Evolutionary conservation across 23 tunicate genomes (phyloP).

Genomic region (Botrylloides violaceus): DNA sequence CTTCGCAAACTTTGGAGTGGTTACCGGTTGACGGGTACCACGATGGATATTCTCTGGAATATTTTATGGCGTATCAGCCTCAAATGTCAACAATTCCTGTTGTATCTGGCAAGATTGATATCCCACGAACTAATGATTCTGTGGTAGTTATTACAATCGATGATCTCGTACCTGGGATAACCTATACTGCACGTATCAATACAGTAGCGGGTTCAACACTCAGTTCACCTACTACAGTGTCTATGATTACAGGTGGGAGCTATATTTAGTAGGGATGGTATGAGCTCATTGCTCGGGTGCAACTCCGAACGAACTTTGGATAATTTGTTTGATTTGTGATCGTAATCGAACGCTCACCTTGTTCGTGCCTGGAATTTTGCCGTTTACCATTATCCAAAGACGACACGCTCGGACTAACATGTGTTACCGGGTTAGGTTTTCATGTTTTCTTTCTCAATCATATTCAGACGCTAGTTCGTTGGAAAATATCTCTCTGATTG

Average conservation of each 20-base stretch:
- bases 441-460: background rate
- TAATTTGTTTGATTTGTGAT: no score
- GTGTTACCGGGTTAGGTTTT: background rate
- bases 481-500: background rate
- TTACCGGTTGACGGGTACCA: background rate
- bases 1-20: background rate
- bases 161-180: background rate
- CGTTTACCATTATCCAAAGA: no score
- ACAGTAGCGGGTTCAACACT: background rate
- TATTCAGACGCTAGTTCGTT: background rate
- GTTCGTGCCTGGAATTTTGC: no score
- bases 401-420: no score
- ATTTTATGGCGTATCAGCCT: background rate
- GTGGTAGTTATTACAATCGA: background rate
- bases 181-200: background rate
- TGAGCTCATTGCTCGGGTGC: no score
- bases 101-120: background rate
- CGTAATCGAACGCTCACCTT: no score
- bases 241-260: background rate
- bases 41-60: background rate
- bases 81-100: background rate
- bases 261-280: no score
- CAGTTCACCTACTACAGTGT: background rate
- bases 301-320: no score
- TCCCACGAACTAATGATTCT: background rate